Evolutionary conservation across 2,888 invertebrate species (phyloP), one percentile per base, ranked within the genome.

Genomic region (Gastracanthus pulcherrimus): DNA sequence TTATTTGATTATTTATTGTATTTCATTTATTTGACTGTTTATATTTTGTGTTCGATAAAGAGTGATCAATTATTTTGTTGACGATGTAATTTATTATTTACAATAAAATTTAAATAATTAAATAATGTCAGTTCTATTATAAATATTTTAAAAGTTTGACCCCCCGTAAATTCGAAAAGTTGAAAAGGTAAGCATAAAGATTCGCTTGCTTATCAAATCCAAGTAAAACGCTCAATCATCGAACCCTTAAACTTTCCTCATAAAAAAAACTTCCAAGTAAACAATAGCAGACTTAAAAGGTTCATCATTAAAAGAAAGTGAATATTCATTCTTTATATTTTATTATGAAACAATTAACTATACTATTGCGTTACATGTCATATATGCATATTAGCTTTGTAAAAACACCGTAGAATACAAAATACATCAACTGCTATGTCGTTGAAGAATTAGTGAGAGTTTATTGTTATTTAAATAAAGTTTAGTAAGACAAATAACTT

Each of bases 131-230:
- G 62, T 69, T 76, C 58, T 66, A 69, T 69, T 70, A 31, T n/a
- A 34, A 78, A 69, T n/a, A 45, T 60, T 77, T 58, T 29, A n/a
- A 79, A 76, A 55, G 23, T 76, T 60, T 19, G 26, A 41, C 51
- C 29, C 70, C 38, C 45, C 34, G 19, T 75, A 62, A 66, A 48
- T 76, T 31, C 3, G 26, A 64, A 76, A 70, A 62, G 34, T 62
- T 62, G 13, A 23, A 36, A 74, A 79, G 79, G 79, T 79, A 82
- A 82, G 79, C 74, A 75, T 76, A 55, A 79, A 45, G 64, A 76
- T 82, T 78, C 60, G 71, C 66, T 82, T 71, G 71, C 74, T 78
- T 78, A 82, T 82, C 75, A 82, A 29, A 70, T 70, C 41, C 60
- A 71, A 71, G 75, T 79, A 70, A 70, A 77, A 71, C 75, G 67